Evolutionary conservation across 2,113 vertebrate genomes (phyloP), one percentile per base, ranked within the genome.

Genomic region (Corythornis madagascariensis): DNA sequence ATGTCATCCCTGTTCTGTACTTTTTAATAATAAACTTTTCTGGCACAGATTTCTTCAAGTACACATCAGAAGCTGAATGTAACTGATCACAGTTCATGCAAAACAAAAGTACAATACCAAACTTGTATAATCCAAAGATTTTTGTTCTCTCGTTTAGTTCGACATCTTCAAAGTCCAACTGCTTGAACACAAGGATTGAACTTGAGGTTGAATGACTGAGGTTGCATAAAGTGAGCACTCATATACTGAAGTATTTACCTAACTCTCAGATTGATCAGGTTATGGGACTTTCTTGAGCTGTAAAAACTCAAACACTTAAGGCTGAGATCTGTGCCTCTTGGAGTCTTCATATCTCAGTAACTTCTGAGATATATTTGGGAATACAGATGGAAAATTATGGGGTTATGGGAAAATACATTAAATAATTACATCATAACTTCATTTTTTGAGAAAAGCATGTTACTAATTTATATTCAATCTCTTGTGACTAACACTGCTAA

Each of bases 71-170:
- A 92, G 52, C 59, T 35, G 31, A 94, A 84, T 70, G 69, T 80
- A 93, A 92, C 52, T 87, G 83, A 86, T 90, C 72, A 77, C 77
- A 71, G 64, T 67, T 86, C 90, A 88, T 47, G 75, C 42, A 71
- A 87, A 97, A 96, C 78, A 89, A 93, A 96, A 48, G 50, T 84
- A 45, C 69, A 89, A 88, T 85, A 88, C 60, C 70, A 60, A 66
- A 86, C 64, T 91, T 77, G 48, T 20, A 57, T 76, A 17, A 89
- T 50, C 73, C 60, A 65, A 61, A 84, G 26, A 25, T 48, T 78
- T 82, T 82, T 80, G 47, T 90, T 91, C n/a, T 61, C 31, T 59
- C 80, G 9, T 78, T 83, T 66, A 42, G 24, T 71, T 86, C 90
- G 71, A 90, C 50, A 61, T 90, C 88, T 93, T 88, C 31, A 8